Evolutionary conservation across 2,888 invertebrate genomes (phyloP).

Genomic region (Cyrtodaria siliqua): DNA sequence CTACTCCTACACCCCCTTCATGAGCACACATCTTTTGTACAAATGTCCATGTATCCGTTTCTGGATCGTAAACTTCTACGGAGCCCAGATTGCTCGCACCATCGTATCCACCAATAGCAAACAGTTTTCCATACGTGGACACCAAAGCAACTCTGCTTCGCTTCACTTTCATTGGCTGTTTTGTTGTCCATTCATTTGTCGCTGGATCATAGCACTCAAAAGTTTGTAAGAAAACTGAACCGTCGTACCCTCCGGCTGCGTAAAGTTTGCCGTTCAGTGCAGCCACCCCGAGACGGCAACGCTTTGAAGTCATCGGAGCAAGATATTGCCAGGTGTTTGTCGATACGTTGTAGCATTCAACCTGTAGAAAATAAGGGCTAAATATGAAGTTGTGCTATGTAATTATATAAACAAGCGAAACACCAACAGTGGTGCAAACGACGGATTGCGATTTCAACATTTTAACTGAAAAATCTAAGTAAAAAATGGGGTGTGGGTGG

Average conservation of each 20-base stretch:
- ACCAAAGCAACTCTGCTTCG: slow-evolving; percentile 93
- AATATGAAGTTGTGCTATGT: too few species aligned
- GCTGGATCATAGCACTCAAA: slow-evolving; percentile 93
- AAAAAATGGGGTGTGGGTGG: too few species aligned
- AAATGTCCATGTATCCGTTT: slow-evolving; percentile 90
- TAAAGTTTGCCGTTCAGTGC: slow-evolving; percentile 93
- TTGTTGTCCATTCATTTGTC: slow-evolving; percentile 91
- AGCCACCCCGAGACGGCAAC: slow-evolving; percentile 94
- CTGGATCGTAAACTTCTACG: slow-evolving; percentile 94
- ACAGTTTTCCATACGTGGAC: slow-evolving; percentile 93
- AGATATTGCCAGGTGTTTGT: slow-evolving; percentile 91
- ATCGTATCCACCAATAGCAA: slow-evolving; percentile 90
- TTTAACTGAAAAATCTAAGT: too few species aligned
- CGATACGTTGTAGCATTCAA: slow-evolving; percentile 92
- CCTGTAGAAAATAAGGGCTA: slow-evolving; percentile 87
- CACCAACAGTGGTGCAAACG: too few species aligned
- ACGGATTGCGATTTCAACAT: too few species aligned
- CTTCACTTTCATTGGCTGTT: slow-evolving; percentile 93
- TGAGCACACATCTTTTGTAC: slow-evolving; percentile 93
- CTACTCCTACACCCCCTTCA: slow-evolving; percentile 96
- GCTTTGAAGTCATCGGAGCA: slow-evolving; percentile 92
- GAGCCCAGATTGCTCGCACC: slow-evolving; percentile 93
- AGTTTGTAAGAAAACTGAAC: slow-evolving; percentile 92
- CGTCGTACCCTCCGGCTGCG: slow-evolving; percentile 91
- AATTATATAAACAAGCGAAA: too few species aligned